Conservation (phyloP, 2,888 invertebrate genomes). For the Chaetogeoica ovagalla region DNA sequence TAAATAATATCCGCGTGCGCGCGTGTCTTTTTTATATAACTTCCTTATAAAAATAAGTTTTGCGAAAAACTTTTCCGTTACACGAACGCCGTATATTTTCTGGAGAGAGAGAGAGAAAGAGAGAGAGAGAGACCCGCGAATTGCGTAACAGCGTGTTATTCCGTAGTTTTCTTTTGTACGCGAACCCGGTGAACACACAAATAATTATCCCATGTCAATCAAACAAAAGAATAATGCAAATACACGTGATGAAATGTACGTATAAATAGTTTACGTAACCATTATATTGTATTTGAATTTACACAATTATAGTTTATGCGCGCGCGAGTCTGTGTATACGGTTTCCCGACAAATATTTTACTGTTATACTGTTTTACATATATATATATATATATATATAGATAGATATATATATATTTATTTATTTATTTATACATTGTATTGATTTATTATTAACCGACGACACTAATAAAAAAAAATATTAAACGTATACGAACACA, state of each 20-base stretch:
- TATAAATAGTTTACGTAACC: conserved; percentile 37
- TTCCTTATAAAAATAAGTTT: conserved; percentile 2
- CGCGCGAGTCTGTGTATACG: not conserved
- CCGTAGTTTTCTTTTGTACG: conserved; percentile 9
- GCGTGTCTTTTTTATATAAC: not conserved
- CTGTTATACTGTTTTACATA: not conserved
- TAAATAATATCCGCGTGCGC: not conserved
- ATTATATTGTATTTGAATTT: not conserved
- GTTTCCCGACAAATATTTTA: conserved; percentile 18
- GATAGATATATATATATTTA: not conserved
- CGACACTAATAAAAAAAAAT: too few relatives aligned
- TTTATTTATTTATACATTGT: too few relatives aligned
- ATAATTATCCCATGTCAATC: conserved; percentile 38
- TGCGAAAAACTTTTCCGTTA: conserved; percentile 14
- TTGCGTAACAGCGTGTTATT: conserved; percentile 12
- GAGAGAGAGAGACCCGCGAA: not conserved
- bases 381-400: not conserved
- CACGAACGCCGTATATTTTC: conserved; percentile 27
- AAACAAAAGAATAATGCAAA: conserved; percentile 35
- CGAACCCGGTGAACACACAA: conserved; percentile 22
- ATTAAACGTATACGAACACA: too few relatives aligned
- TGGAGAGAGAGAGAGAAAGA: not conserved
- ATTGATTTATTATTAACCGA: too few relatives aligned
- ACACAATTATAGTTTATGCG: conserved; percentile 6
- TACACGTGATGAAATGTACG: conserved; percentile 31